These are phyloP conservation scores for Oenanthe oenanthe DNA, from an alignment of 2,113 vertebrate genomes.

Conservation along the genomic window DNA sequence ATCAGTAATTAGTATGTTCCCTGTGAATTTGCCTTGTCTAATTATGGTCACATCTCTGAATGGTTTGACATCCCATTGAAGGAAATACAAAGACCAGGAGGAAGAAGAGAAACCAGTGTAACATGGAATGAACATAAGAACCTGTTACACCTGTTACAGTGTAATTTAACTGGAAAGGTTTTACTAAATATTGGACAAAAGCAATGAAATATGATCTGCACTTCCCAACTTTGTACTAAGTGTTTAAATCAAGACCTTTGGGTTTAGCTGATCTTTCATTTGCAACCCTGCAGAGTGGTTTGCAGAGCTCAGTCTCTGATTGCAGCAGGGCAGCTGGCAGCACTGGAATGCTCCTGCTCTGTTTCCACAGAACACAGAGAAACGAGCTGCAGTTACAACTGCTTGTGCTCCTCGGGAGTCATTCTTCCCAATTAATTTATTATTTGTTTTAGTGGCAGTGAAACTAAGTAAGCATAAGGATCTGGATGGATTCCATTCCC, in stretches of 20 bases:
- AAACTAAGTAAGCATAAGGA: not conserved
- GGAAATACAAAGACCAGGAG: not conserved
- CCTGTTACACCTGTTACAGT: not conserved
- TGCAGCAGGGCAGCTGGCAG: not conserved
- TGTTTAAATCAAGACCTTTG: not conserved
- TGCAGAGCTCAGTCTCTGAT: not conserved
- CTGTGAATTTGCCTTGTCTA: not conserved
- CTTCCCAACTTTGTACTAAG: not conserved
- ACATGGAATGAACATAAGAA: not conserved
- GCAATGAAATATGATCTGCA: not conserved
- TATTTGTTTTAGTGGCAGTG: not conserved
- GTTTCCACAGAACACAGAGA: not conserved
- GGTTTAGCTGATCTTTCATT: not conserved
- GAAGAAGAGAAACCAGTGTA: not conserved
- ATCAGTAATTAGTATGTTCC: not conserved
- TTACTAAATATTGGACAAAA: not conserved
- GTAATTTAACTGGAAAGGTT: not conserved
- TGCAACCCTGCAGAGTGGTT: not conserved
- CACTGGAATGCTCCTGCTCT: not conserved
- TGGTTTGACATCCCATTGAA: not conserved
- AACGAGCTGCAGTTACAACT: not conserved
- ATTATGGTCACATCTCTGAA: not conserved
- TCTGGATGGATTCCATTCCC: not conserved
- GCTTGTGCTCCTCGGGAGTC: not conserved
- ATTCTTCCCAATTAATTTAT: not conserved